Evolutionary conservation across 1,140 invertebrate species (phyloP).

Genomic region (Eufriesea mexicana): DNA sequence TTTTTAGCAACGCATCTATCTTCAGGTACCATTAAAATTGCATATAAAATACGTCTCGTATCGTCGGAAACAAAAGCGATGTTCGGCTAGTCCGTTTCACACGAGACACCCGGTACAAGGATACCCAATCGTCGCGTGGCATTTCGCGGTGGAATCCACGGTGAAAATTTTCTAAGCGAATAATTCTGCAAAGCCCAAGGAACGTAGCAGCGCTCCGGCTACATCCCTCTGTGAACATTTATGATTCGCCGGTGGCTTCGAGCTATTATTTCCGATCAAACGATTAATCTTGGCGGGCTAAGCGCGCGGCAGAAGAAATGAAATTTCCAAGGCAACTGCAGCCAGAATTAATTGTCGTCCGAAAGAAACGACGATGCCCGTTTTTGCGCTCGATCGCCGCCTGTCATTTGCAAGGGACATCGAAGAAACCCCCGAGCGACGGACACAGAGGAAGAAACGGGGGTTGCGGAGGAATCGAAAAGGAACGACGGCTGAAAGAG

Average conservation of each 20-base stretch:
- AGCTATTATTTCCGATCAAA: not conserved
- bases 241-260: not conserved
- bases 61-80: too few relatives aligned
- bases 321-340: conserved; percentile 24
- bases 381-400: conserved; percentile 42
- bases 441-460: not conserved
- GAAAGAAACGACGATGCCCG: conserved; percentile 14
- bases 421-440: conserved; percentile 26
- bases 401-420: conserved; percentile 46
- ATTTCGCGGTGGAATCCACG: too few relatives aligned
- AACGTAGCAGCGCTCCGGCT: not conserved
- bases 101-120: too few relatives aligned
- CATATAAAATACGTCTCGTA: too few relatives aligned
- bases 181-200: not conserved
- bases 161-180: not conserved
- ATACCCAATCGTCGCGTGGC: too few relatives aligned
- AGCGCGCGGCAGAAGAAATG: conserved; percentile 14
- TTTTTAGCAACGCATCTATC: too few relatives aligned
- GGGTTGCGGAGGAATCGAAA: not conserved
- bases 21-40: too few relatives aligned
- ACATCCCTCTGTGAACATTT: not conserved
- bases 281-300: conserved; percentile 1
- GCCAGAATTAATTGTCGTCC: conserved; percentile 38
- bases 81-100: too few relatives aligned
- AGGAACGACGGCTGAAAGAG: conserved; percentile 34